Percentiles rank a stretch among this genome's conserved stretches.
Evolutionary conservation across 2,888 invertebrate species (phyloP).

Genomic region (Chaetogeoica ovagalla): DNA sequence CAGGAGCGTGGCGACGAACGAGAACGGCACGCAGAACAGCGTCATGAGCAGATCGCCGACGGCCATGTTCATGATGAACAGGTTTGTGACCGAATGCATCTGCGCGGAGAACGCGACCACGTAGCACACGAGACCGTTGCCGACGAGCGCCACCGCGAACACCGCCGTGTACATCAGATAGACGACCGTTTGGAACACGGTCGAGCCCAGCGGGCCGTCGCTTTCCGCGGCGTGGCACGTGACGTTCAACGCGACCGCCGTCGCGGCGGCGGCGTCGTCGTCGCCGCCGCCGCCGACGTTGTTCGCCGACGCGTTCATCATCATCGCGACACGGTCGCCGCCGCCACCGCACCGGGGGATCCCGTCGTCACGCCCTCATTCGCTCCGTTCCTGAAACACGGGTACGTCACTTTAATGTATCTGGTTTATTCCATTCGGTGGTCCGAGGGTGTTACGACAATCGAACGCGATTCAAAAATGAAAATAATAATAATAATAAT

Average conservation of each 20-base stretch:
- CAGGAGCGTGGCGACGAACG: conserved; percentile 78
- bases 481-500: no score
- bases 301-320: not conserved
- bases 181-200: conserved; percentile 66
- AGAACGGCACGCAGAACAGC: conserved; percentile 86
- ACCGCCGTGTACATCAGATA: conserved; percentile 74
- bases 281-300: not conserved
- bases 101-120: conserved; percentile 80
- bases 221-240: conserved; percentile 10
- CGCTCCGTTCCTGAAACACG: no score
- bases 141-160: conserved; percentile 72
- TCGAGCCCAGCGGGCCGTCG: conserved; percentile 3
- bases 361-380: no score
- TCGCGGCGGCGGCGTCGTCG: no score
- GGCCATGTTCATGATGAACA: conserved; percentile 86
- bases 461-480: no score
- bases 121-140: conserved; percentile 82
- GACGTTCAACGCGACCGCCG: not conserved
- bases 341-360: no score
- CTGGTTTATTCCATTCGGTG: no score
- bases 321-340: no score
- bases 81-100: conserved; percentile 91
- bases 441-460: no score
- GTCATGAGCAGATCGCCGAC: conserved; percentile 89
- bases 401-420: no score